Conservation (phyloP, 2,113 vertebrate genomes). For the Leptodactylus fuscus region DNA sequence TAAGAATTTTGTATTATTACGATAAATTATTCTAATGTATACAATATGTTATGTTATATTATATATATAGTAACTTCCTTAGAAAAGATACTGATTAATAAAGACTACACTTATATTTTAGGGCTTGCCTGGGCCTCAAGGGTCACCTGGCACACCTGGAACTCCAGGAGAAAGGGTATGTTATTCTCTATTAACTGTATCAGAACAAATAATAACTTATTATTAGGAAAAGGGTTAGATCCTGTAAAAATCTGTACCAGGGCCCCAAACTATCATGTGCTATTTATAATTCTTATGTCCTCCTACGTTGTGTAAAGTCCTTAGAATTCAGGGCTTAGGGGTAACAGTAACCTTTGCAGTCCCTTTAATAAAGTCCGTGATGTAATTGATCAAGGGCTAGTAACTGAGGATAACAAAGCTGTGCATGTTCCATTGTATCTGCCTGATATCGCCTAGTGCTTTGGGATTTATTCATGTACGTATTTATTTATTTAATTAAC, state of each 20-base stretch:
- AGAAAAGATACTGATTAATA: not conserved
- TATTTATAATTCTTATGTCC: not conserved
- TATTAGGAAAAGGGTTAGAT: too few relatives aligned
- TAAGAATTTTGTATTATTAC: too few relatives aligned
- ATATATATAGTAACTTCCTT: too few relatives aligned
- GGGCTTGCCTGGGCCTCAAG: slow-evolving; percentile 15
- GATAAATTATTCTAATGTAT: too few relatives aligned
- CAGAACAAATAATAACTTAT: not conserved
- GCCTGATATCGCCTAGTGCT: too few relatives aligned
- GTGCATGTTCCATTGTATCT: not conserved
- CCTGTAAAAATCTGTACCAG: too few relatives aligned
- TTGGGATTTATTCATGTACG: too few relatives aligned
- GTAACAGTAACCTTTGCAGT: not conserved
- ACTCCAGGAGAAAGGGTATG: slow-evolving; percentile 31
- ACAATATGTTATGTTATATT: not conserved
- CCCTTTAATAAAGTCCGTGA: not conserved
- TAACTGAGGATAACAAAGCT: not conserved
- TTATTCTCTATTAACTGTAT: not conserved
- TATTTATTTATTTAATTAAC: too few relatives aligned
- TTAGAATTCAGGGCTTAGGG: too few relatives aligned
- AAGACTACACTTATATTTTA: not conserved
- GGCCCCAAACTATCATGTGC: not conserved
- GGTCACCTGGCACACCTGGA: slow-evolving; percentile 35
- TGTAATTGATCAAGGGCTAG: not conserved
- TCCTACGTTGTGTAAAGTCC: not conserved